phyloP scores from a whole-genome alignment of 2,888 invertebrate genomes.

The Acrobasis suavella region DNA sequence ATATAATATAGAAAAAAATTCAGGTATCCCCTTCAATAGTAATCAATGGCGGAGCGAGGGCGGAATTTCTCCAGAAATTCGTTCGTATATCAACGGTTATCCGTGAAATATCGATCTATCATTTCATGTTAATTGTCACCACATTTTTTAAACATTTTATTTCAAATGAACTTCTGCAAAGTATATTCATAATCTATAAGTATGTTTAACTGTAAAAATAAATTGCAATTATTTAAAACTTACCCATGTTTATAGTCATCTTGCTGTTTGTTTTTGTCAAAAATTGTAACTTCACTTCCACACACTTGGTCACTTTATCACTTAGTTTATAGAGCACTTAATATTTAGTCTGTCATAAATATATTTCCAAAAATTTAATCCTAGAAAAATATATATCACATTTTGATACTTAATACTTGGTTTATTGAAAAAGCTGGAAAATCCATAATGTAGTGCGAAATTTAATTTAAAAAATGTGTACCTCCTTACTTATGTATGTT shows the following conservation, averaged over 20 bases:
- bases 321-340: not conserved
- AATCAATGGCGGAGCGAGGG: no score
- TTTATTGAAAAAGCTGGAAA: not conserved
- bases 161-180: not conserved
- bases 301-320: constrained; percentile 22
- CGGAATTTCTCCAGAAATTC: no score
- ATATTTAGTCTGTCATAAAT: not conserved
- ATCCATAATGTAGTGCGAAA: not conserved
- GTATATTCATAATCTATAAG: no score
- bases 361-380: not conserved
- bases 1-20: no score
- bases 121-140: no score
- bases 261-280: constrained; percentile 25
- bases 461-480: not conserved
- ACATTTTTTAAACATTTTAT: no score
- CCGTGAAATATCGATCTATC: no score
- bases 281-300: constrained; percentile 21
- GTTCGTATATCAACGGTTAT: no score
- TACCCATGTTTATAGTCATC: constrained; percentile 39
- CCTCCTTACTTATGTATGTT: no score
- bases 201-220: not conserved
- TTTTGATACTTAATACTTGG: not conserved
- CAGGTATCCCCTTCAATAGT: no score
- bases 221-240: constrained; percentile 28
- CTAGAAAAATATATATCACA: not conserved